Evolutionary conservation across 2,113 vertebrate genomes (phyloP), one percentile per base, ranked within the genome.

Genomic region (Phyllostomus discolor): DNA sequence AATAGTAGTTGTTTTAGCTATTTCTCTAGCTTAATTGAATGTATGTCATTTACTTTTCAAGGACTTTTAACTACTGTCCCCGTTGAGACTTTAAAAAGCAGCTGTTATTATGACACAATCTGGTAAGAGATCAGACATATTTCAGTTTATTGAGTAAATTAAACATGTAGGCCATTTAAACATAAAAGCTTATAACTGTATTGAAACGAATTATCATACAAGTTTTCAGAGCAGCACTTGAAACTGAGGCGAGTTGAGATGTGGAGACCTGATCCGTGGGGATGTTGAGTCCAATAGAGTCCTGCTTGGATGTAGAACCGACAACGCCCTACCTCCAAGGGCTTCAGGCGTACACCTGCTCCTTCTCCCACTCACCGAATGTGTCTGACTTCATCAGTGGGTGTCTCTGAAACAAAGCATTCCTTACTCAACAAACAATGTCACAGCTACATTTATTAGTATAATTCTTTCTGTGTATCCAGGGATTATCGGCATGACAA

Each of bases 1-100:
- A 95, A 79, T 96, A 97, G 92, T 97, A 94, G 43, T 94, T 96
- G 41, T 91, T 94, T 98, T 96, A 96, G 91, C 88, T 95, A 35
- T 96, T 97, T 95, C 91, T 98, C 96, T 86, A 94, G 67, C 26
- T 79, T 98, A 98, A 98, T 97, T 97, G 83, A 98, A 97, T 96
- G 38, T 95, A 96, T 90, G 95, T 79, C 92, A 98, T 98, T 98
- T 97, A 95, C 93, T 98, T 98, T 98, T 98, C 95, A 98, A 98
- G 96, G 96, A 97, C 97, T 98, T 98, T 97, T 96, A 98, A 97
- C 86, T 97, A 85, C 83, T 96, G 67, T 97, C 97, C 98, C 98
- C 96, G 84, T 84, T 97, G 98, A 97, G 93, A 97, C 96, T 98
- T 97, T 96, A 79, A 83, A 98, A 97, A 97, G 57, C 76, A 97